Conservation (phyloP, 2,888 invertebrate species). For the Hyposoter didymator region DNA sequence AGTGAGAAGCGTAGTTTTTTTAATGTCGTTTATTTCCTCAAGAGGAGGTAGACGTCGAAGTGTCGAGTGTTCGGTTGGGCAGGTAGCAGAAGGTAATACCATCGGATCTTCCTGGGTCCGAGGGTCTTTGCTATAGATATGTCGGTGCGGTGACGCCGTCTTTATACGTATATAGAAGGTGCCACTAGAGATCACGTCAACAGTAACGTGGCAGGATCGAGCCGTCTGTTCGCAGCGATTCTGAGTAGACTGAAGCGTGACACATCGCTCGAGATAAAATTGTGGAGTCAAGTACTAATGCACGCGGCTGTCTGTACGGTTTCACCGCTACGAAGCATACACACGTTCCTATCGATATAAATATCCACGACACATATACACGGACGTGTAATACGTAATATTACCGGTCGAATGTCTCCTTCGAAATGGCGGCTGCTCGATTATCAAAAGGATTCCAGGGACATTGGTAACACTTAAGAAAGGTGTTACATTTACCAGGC, state of each 20-base stretch:
- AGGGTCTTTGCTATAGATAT: constrained; percentile 51
- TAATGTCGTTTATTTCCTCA: neutral
- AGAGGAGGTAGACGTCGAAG: constrained; percentile 57
- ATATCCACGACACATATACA: neutral
- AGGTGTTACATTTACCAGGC: constrained; percentile 57
- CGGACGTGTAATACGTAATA: neutral
- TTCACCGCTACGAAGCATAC: constrained; percentile 2
- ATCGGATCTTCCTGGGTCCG: constrained; percentile 60
- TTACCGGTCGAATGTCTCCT: constrained; percentile 32
- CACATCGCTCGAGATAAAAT: constrained; percentile 70
- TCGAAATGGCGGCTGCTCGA: constrained; percentile 23
- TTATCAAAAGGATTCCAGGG: constrained; percentile 57
- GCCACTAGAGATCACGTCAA: constrained; percentile 59
- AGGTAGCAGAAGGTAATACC: constrained; percentile 64
- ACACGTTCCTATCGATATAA: constrained; percentile 12
- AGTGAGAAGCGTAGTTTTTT: constrained; percentile 47
- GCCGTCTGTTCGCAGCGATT: constrained; percentile 56
- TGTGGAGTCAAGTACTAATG: constrained; percentile 68
- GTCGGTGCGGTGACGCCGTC: constrained; percentile 25
- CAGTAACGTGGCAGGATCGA: constrained; percentile 30
- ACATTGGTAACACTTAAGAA: constrained; percentile 57
- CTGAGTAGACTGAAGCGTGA: constrained; percentile 70
- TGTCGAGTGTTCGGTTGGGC: constrained; percentile 58
- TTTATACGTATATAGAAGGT: neutral
- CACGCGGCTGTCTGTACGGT: constrained; percentile 45